Evolutionary conservation across 1,140 invertebrate species (phyloP), one percentile per base, ranked within the genome.

Genomic region (Drosophila trapezifrons): DNA sequence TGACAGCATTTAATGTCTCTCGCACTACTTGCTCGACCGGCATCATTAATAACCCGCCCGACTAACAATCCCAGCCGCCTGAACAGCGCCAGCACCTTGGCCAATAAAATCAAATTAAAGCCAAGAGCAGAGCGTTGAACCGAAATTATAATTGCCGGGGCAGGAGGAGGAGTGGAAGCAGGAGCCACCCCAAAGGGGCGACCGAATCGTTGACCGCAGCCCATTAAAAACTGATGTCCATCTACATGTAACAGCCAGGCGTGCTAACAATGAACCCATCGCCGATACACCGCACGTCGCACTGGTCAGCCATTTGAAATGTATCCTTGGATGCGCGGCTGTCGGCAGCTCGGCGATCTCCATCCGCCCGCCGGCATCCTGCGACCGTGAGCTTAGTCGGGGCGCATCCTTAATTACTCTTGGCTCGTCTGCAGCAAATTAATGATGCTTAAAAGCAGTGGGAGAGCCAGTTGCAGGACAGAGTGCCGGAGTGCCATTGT

Each of bases 81-180:
- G 29, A 37, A 13, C 22, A 54, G 13, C 38, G 46, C 46, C 74
- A 82, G 64, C 77, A 85, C 77, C 82, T 78, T 78, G 69, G 69
- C 76, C 82, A 80, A 77, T 80, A 80, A 86, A 87, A 87, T 83
- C 76, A 83, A 87, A 87, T 83, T 79, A 83, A 87, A 89, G 65
- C 58, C 72, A 46, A 47, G 59, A 78, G 42, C 56, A 69, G 47
- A 37, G 35, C 59, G 47, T 55, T 46, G 73, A 67, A 27, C 45
- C 42, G 15, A 20, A 51, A 65, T 75, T 66, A 59, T 71, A 83
- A 70, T 75, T 70, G 57, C 43, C 51, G 20, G 22, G 46, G 17
- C 13, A 15, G 4, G 18, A 1, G 9, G 1, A 15, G 29, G 13
- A 22, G 51, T 4, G 15, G 32, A 1, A 9, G 20, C 38, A 35